Percentiles rank a stretch among this genome's conserved stretches.
Conservation (phyloP, 2,888 invertebrate species). For the Drosophila aldrichi region DNA sequence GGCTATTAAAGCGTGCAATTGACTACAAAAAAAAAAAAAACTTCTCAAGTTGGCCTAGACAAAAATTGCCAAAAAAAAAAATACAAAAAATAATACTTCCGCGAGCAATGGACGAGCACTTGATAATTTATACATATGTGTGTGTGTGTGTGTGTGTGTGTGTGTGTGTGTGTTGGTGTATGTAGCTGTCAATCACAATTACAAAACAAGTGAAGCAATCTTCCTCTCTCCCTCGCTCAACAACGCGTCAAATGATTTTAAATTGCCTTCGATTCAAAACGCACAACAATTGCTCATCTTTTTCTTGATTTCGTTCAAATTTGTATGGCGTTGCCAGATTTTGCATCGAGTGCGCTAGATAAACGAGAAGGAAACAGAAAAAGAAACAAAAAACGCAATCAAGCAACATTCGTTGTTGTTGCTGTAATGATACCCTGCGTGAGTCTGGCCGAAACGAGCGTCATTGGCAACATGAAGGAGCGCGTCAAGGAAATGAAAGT, state of each 20-base stretch:
- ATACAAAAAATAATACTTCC: conserved; percentile 43
- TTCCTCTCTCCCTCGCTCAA: too few relatives aligned
- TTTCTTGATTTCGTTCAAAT: conserved; percentile 6
- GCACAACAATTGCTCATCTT: conserved; percentile 15
- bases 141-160: conserved; percentile 12
- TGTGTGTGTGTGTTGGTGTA: conserved; percentile 7
- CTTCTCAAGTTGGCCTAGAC: conserved; percentile 33
- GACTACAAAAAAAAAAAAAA: conserved; percentile 34
- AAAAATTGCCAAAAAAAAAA: conserved; percentile 15
- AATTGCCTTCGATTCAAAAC: conserved; percentile 32
- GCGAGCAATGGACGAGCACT: conserved; percentile 52
- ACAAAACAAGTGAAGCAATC: conserved; percentile 39
- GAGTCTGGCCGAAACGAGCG: conserved; percentile 86
- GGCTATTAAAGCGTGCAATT: conserved; percentile 52
- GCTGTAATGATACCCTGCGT: conserved; percentile 85
- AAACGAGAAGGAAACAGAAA: neutral
- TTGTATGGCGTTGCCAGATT: conserved; percentile 30
- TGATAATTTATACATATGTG: conserved; percentile 13
- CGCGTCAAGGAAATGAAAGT: conserved; percentile 86
- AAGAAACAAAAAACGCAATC: conserved; percentile 8
- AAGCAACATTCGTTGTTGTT: conserved; percentile 15
- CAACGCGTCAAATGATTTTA: conserved; percentile 51
- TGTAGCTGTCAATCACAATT: conserved; percentile 52
- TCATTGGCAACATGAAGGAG: conserved; percentile 86
- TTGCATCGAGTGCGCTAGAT: conserved; percentile 34